Evolutionary conservation across 2,797 vertebrate genomes (phyloP), one percentile per base, ranked within the genome.

Genomic region (Protosalanx chinensis): DNA sequence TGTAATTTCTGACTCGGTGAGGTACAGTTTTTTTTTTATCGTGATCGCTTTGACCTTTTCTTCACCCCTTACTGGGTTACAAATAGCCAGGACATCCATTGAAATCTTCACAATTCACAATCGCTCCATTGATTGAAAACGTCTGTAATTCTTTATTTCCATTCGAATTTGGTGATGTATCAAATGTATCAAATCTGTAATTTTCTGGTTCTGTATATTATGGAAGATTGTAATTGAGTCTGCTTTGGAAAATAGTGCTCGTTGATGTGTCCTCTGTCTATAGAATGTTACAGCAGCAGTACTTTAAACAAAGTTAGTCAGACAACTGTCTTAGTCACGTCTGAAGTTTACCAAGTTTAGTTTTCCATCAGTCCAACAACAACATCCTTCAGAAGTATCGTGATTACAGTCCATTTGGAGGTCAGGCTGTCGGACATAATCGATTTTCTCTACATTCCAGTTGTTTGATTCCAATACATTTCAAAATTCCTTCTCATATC

Each of bases 91-190:
- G 64, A 73, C 73, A 70, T 77, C 83, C 77, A 81, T 87, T 79
- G 76, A 82, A 87, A 82, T 76, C 62, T 70, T 76, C 74, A 84
- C 79, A 83, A 77, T 77, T 76, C 74, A 84, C 79, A 83, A 77
- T 77, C 73, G 60, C 73, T 77, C 76, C 65, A 73, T 86, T 88
- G 82, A 81, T 78, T 70, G 74, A 62, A 62, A 68, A 75, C 64
- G 37, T 35, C 71, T 63, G 73, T 71, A 72, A 71, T 72, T 82
- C 76, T 64, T 68, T 58, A 16, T 71, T 67, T 29, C 75, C 64
- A 53, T 53, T 33, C n/a, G 67, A 20, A 41, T 75, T 75, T 27
- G 66, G 69, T 75, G 70, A 75, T 41, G 77, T 46, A 8, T 46
- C 10, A 46, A 10, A 2, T 41, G 8, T 41, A 41, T 41, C 8